Percentiles rank a stretch among this genome's conserved stretches.
These are phyloP conservation scores for Pteruthius melanotis DNA, from an alignment of 2,113 vertebrate species.

Conservation along the genomic window DNA sequence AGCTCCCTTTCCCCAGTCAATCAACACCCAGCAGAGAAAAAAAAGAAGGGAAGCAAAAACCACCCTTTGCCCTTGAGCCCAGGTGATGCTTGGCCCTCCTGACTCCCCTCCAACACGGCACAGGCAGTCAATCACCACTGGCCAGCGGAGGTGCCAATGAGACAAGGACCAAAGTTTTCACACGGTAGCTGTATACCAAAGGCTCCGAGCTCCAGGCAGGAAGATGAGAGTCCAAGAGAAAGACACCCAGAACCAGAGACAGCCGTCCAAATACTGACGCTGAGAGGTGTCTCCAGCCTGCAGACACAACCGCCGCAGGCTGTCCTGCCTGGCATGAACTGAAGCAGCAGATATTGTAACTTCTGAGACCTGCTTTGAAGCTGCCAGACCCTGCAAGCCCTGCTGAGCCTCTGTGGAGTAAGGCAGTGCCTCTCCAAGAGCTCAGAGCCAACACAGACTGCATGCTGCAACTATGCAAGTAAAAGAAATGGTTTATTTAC, in stretches of 20 bases:
- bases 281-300: neutral
- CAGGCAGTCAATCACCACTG: neutral
- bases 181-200: neutral
- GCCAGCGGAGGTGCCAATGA: accelerated
- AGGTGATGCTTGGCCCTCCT: neutral
- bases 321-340: neutral
- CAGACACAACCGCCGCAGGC: neutral
- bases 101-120: neutral
- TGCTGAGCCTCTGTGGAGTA: neutral
- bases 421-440: neutral
- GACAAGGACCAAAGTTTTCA: neutral
- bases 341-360: neutral
- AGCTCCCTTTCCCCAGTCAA: neutral
- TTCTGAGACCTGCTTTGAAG: neutral
- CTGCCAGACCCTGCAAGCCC: neutral
- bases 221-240: neutral
- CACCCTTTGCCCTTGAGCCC: neutral
- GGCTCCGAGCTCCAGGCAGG: neutral
- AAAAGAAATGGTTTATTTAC: neutral
- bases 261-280: too few species aligned
- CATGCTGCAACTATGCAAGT: accelerated
- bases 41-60: neutral
- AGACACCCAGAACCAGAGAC: neutral
- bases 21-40: neutral
- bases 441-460: neutral